Percentiles rank a stretch among this genome's conserved stretches.
Conservation (phyloP, 1,140 invertebrate genomes). For the Drosophila nebulosa region DNA sequence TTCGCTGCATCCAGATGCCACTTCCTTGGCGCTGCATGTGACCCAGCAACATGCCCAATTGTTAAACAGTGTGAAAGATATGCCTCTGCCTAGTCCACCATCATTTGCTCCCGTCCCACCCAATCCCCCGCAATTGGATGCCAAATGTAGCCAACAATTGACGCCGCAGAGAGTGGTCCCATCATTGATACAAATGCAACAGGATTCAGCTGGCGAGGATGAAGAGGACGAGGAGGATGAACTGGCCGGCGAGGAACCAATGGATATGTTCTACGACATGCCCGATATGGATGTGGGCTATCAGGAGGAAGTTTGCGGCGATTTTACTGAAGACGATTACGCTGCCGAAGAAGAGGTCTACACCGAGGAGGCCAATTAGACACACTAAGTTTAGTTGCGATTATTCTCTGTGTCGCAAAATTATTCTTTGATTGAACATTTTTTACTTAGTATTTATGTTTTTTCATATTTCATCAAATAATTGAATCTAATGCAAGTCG, state of each 20-base stretch:
- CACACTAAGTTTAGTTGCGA: background rate
- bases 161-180: constrained; percentile 61
- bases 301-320: constrained; percentile 67
- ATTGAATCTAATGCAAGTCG: background rate
- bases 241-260: constrained; percentile 4
- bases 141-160: constrained; percentile 48
- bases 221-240: constrained; percentile 40
- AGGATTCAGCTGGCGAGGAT: constrained; percentile 62
- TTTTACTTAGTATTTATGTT: background rate
- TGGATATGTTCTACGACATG: constrained; percentile 55
- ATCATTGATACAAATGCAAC: constrained; percentile 61
- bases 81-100: background rate
- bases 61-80: constrained; percentile 62
- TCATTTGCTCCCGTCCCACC: background rate
- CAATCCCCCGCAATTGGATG: background rate
- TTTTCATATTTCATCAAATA: no score
- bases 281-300: constrained; percentile 67
- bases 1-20: constrained; percentile 64
- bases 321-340: constrained; percentile 46
- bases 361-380: constrained; percentile 46
- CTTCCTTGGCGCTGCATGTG: constrained; percentile 66
- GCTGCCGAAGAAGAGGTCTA: constrained; percentile 72
- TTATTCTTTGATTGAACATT: background rate
- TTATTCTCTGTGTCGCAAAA: no score
- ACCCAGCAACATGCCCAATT: constrained; percentile 66